A percentile compares a stretch with the other conserved stretches of the same genome.
These are phyloP conservation scores for Cryptoprocta ferox DNA, from an alignment of 2,797 vertebrate genomes.

Conservation along the genomic window DNA sequence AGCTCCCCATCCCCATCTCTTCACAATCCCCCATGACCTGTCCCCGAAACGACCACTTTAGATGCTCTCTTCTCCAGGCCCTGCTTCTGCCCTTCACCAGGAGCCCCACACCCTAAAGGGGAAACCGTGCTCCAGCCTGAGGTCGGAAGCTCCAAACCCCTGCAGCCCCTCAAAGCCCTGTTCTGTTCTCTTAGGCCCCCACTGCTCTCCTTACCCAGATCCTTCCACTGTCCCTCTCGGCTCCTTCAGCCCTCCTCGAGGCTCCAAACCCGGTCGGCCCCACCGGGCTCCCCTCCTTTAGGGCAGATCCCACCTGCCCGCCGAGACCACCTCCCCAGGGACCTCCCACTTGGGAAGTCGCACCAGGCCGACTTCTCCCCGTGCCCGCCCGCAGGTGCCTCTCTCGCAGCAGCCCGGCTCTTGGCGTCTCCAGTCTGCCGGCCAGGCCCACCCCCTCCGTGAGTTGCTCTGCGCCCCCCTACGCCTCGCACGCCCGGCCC, in stretches of 20 bases:
- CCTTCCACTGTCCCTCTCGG: background rate
- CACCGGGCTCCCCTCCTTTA: too few species aligned
- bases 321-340: background rate
- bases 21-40: background rate
- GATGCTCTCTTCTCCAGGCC: background rate
- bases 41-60: background rate
- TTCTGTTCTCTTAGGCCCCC: background rate
- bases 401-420: background rate
- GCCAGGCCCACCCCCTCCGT: background rate
- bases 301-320: background rate
- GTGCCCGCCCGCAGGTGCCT: rapidly evolving
- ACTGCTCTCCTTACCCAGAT: background rate
- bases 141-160: background rate
- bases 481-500: background rate
- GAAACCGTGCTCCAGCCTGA: background rate
- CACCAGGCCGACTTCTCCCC: background rate
- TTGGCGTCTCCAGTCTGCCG: rapidly evolving
- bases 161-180: background rate
- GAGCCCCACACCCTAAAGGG: background rate
- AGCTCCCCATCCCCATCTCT: background rate
- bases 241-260: background rate
- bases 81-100: background rate
- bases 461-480: background rate
- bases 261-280: background rate
- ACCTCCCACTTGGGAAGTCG: background rate